Percentiles rank a stretch among this genome's conserved stretches.
phyloP scores from a whole-genome alignment of 1,140 invertebrate genomes.

The Lepidotrigona ventralis region DNA sequence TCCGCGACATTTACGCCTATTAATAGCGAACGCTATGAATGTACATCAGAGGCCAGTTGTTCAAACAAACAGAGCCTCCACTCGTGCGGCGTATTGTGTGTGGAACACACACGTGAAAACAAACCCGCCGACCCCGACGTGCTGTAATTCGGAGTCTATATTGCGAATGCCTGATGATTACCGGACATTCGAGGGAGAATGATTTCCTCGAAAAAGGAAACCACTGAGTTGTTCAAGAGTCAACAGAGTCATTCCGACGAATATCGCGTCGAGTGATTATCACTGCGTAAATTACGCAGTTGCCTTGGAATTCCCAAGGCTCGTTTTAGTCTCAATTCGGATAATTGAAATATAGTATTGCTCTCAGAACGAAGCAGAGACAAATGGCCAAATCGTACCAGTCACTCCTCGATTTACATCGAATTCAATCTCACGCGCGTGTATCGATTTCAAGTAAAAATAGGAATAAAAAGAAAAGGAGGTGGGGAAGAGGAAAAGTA shows the following conservation, averaged over 20 bases:
- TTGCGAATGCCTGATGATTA: constrained; percentile 22
- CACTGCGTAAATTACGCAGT: not conserved
- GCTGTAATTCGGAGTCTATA: constrained; percentile 53
- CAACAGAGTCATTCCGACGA: not conserved
- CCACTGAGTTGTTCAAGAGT: not conserved
- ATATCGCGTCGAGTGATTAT: not conserved
- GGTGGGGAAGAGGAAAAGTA: not conserved
- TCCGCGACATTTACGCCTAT: constrained; percentile 71
- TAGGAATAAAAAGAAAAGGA: not conserved
- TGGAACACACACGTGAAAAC: constrained; percentile 55
- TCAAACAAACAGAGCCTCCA: constrained; percentile 56
- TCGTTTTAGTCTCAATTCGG: not conserved
- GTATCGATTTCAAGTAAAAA: not conserved
- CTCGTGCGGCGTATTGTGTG: constrained; percentile 26
- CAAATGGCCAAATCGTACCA: not conserved
- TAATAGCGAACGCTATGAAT: constrained; percentile 66
- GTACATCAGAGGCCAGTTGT: constrained; percentile 52
- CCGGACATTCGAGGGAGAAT: not conserved
- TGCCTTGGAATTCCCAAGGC: too few relatives aligned
- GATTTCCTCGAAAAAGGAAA: not conserved
- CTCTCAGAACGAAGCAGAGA: too few relatives aligned
- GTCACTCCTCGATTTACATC: not conserved
- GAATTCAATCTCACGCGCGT: not conserved
- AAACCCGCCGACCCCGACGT: constrained; percentile 42
- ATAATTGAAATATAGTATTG: not conserved